Conservation (phyloP, 2,797 vertebrate species). For the Brachymystax lenok region DNA sequence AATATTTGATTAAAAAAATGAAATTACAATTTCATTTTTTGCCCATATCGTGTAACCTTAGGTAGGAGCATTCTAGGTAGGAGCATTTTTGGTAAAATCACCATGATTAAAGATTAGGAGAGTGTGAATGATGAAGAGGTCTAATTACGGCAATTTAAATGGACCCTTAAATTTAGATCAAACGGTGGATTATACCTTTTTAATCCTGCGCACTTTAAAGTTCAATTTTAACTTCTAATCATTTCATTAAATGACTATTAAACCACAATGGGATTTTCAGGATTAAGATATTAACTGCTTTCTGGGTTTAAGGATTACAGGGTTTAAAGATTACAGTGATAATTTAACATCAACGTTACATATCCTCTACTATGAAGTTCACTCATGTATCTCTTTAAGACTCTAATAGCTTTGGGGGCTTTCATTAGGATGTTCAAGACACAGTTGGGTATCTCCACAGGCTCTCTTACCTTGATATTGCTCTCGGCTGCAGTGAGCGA, state of each 20-base stretch:
- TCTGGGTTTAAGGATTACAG: background rate
- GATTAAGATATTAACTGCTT: conserved; percentile 36
- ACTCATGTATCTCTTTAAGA: background rate
- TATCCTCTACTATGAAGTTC: background rate
- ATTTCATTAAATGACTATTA: conserved; percentile 22
- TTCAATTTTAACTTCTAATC: too few species aligned
- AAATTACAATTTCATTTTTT: too few species aligned
- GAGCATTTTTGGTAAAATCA: too few species aligned
- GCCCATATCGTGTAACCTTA: too few species aligned
- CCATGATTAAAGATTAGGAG: too few species aligned
- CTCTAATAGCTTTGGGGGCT: background rate
- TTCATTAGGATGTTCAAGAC: background rate
- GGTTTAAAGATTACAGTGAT: conserved; percentile 39
- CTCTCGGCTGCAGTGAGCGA: conserved; percentile 82
- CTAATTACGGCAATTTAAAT: too few species aligned
- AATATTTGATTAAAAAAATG: too few species aligned
- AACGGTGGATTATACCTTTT: too few species aligned
- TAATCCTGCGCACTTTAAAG: too few species aligned
- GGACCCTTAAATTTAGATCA: too few species aligned
- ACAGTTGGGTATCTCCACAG: background rate
- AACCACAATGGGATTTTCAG: conserved; percentile 25
- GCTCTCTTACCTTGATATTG: conserved; percentile 81
- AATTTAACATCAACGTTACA: conserved; percentile 12
- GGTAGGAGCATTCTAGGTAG: too few species aligned
- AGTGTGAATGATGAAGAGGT: too few species aligned